Evolutionary conservation across 2,888 invertebrate species (phyloP).

Genomic region (Agrochola macilenta): DNA sequence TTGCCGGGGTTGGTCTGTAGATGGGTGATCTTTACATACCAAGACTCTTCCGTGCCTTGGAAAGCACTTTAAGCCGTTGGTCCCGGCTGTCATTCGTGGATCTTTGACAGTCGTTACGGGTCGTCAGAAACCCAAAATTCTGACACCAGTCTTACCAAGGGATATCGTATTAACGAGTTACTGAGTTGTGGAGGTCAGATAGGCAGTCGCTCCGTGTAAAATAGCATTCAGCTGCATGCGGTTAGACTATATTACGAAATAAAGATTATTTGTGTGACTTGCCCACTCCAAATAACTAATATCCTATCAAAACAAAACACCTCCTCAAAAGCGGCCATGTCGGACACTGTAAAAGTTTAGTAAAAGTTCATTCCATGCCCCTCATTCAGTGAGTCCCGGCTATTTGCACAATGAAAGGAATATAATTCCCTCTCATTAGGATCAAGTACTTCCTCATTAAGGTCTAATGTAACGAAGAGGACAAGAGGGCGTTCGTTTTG

Average conservation of each 20-base stretch:
- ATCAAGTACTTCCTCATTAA: conserved; percentile 56
- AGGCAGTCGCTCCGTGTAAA: no score
- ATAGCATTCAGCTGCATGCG: no score
- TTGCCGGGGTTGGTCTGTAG: no score
- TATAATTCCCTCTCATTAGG: conserved; percentile 56
- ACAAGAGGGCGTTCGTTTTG: conserved; percentile 34
- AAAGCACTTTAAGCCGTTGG: no score
- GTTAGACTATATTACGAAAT: neutral
- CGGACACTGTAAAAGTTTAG: conserved; percentile 19
- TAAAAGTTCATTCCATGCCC: conserved; percentile 20
- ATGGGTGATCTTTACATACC: no score
- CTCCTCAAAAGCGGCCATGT: conserved; percentile 10
- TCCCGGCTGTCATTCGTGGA: no score
- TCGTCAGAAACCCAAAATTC: no score
- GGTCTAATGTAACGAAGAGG: conserved; percentile 41
- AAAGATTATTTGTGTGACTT: neutral
- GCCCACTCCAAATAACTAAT: neutral
- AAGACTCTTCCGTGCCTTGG: no score
- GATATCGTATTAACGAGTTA: no score
- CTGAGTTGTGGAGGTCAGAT: no score
- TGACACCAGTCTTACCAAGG: no score
- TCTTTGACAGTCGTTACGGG: no score
- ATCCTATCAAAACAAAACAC: neutral
- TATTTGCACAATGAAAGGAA: conserved; percentile 54
- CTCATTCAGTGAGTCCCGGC: conserved; percentile 29